Base-by-base conservation (phyloP, 2,113 vertebrate species). In the Strigops habroptila region DNA sequence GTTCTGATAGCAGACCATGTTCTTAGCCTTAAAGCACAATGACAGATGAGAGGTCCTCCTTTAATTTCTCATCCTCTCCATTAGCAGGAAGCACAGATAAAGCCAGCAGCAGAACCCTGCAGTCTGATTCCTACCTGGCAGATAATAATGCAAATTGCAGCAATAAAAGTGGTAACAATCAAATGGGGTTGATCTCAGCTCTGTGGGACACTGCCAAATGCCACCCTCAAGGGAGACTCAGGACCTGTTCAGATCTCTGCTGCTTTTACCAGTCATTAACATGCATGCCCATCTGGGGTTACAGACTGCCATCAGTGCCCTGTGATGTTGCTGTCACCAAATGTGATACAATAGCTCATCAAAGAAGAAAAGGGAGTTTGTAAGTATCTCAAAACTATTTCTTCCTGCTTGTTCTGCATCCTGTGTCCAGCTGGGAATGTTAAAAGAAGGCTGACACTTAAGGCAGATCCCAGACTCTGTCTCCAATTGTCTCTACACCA, bases 41-140 rank as follows among this genome's bases (percentile, higher is more conserved):
- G 81, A 65, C 70, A 92, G 88, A 79, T 75, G 88, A 94, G 92
- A 91, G 62, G 44, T 82, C 68, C 77, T 93, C 57, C 65, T 79
- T 74, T 84, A 15, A 79, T 94, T 95, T 93, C 62, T 53, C 63
- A 10, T 75, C 62, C 46, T 90, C 49, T 82, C 67, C 70, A 80
- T 84, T 84, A 93, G 52, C 69, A 53, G 86, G 44, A 70, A 88
- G 25, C 14, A 67, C 53, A 77, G 81, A 89, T 48, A 86, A 87
- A 92, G 82, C 53, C 91, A 22, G 43, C 64, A 80, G 81, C 80
- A 91, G 83, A 89, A 46, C 10, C 69, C 77, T 7, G 48, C 57
- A 18, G 60, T 52, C 82, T 4, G 10, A 5, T 33, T 75, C 62
- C 60, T 81, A 75, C 57, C 77, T 82, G 83, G 62, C 39, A 90